A percentile compares a stretch with the other conserved stretches of the same genome.
phyloP scores from a whole-genome alignment of 2,113 vertebrate species.

The Callochromis pleurospilus region DNA sequence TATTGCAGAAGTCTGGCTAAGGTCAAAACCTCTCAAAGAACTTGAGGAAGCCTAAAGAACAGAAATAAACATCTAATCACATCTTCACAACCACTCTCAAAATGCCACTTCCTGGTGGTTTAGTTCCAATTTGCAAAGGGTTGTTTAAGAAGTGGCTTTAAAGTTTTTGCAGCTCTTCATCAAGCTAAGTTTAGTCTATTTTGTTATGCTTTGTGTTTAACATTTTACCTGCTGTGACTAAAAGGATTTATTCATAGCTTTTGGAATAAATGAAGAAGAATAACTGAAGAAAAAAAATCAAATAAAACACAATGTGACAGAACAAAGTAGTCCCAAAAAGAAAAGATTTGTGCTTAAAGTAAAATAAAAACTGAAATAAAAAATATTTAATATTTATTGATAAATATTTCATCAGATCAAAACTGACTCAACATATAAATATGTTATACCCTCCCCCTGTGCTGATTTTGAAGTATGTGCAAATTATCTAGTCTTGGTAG shows the following conservation, averaged over 20 bases:
- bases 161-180: not conserved
- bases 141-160: not conserved
- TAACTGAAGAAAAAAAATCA: rapidly evolving
- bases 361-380: not conserved
- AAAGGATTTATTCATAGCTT: not conserved
- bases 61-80: not conserved
- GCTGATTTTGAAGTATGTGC: not conserved
- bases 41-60: not conserved
- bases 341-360: not conserved
- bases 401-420: not conserved
- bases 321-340: not conserved
- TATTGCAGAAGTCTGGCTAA: not conserved
- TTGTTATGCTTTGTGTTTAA: not conserved
- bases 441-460: rapidly evolving
- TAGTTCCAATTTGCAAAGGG: not conserved
- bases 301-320: not conserved
- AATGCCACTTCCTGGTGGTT: not conserved
- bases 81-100: not conserved
- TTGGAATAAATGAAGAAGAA: not conserved
- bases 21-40: not conserved
- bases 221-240: not conserved
- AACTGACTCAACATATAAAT: not conserved
- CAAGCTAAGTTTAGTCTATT: not conserved
- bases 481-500: not conserved
- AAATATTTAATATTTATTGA: not conserved